Evolutionary conservation across 2,888 invertebrate genomes (phyloP), one percentile per base, ranked within the genome.

Genomic region (Plutella xylostella): DNA sequence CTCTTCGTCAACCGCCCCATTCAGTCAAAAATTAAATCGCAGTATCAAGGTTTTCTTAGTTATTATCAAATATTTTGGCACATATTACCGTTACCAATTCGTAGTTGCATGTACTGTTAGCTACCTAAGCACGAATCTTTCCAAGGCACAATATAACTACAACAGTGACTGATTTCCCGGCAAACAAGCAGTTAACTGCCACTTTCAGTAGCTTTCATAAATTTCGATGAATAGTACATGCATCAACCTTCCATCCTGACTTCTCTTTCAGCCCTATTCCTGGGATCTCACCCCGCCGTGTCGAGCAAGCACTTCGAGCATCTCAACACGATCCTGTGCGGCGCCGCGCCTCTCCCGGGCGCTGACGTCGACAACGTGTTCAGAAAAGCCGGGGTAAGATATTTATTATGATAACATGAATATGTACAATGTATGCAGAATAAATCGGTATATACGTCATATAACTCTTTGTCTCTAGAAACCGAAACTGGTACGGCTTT

Each of bases 331-430:
- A 57, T 89, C 1, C 63, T 85, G 1, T 83, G 82, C 41, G 92
- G 90, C 0, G 92, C 90, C 0, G 92, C 93, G 0, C 90, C 92
- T 0, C 59, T 91, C 3, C 89, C 90, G 0, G 65, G 68, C 2
- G 74, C 85, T n/a, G 86, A 90, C 45, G 79, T 88, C 17, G 67
- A 84, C 1, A 80, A 77, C 48, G 71, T 90, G 43, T 55, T 83
- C 14, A 60, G 78, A 22, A 88, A 86, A 63, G 63, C 76, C 21
- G 54, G 62, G 49, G 78, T 77, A 56, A 51, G 54, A 19, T 37
- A 11, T 15, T 38, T 38, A 20, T 7, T 38, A 11, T 14, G 2
- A 14, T 6, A 14, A 14, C 17, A 15, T 15, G 15, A 15, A 17
- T n/a, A 15, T 34, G n/a, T 2, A 9, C 4, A 11, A 31, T n/a